Conservation (phyloP, 2,113 vertebrate genomes). For the Gadus macrocephalus region DNA sequence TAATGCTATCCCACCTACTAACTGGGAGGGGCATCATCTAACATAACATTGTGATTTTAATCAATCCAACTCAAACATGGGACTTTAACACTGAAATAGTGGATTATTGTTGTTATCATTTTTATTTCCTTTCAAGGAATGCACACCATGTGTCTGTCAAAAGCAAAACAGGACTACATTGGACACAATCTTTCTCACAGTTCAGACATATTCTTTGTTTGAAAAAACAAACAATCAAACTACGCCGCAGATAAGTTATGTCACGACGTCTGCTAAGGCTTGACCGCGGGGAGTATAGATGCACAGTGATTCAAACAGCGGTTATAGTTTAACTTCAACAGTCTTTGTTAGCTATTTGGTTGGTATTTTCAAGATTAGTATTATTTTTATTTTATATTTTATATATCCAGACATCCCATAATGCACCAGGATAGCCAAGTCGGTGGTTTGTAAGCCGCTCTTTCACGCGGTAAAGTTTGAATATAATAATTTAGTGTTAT, state of each 20-base stretch:
- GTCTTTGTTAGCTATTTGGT: slow-evolving; percentile 53
- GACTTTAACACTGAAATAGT: not conserved
- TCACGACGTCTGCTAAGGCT: slow-evolving; percentile 57
- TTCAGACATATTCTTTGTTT: slow-evolving; percentile 16
- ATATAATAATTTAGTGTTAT: slow-evolving; percentile 18
- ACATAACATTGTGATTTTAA: no score
- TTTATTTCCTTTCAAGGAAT: not conserved
- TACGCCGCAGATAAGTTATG: no score
- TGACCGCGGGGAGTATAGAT: slow-evolving; percentile 37
- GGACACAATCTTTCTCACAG: slow-evolving; percentile 30
- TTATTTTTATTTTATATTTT: no score
- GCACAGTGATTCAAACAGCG: slow-evolving; percentile 66
- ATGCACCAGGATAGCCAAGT: slow-evolving; percentile 38
- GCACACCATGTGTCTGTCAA: not conserved
- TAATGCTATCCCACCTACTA: no score
- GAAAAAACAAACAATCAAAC: slow-evolving; percentile 15
- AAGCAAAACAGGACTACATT: no score
- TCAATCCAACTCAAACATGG: not conserved
- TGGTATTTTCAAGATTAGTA: no score
- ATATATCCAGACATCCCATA: slow-evolving; percentile 22
- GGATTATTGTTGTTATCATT: not conserved
- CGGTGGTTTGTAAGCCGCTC: slow-evolving; percentile 23
- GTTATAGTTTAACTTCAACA: slow-evolving; percentile 62
- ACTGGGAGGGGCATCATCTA: no score
- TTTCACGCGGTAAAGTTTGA: slow-evolving; percentile 24